These are phyloP conservation scores for Rhynchophorus ferrugineus DNA, from an alignment of 1,140 invertebrate genomes.

Conservation along the genomic window DNA sequence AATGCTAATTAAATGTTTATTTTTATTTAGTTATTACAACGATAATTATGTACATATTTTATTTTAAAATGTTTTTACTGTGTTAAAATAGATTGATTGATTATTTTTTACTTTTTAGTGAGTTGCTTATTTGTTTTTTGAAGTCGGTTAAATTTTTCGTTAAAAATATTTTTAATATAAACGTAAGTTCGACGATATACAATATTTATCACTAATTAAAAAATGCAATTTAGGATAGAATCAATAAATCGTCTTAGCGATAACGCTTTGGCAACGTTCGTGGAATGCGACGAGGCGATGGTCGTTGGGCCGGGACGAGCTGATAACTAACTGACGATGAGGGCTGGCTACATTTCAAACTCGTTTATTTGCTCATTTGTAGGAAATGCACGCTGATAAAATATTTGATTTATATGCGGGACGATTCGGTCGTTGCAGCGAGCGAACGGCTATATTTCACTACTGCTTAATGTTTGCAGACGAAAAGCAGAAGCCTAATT, in stretches of 20 bases:
- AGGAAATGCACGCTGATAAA: conserved; percentile 12
- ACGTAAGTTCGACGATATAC: too few relatives aligned
- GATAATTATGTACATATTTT: too few relatives aligned
- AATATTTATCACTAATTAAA: neutral
- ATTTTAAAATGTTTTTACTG: too few relatives aligned
- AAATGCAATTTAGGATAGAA: neutral
- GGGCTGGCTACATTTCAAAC: conserved; percentile 10
- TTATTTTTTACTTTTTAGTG: too few relatives aligned
- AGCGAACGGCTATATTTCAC: neutral
- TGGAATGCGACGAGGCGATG: neutral
- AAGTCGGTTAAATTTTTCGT: too few relatives aligned
- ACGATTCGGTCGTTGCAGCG: neutral
- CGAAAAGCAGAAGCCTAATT: neutral
- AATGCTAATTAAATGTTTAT: too few relatives aligned
- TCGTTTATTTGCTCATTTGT: conserved; percentile 11
- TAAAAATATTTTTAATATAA: too few relatives aligned
- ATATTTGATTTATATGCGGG: conserved; percentile 13
- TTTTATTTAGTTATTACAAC: too few relatives aligned
- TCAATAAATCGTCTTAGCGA: neutral
- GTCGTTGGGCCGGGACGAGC: neutral
- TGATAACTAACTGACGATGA: conserved; percentile 9
- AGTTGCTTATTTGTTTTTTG: too few relatives aligned
- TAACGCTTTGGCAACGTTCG: neutral
- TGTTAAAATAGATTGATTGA: too few relatives aligned
- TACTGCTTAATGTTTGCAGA: neutral